phyloP scores from a whole-genome alignment of 2,888 invertebrate genomes.

The Xanthostigma xanthostigma region DNA sequence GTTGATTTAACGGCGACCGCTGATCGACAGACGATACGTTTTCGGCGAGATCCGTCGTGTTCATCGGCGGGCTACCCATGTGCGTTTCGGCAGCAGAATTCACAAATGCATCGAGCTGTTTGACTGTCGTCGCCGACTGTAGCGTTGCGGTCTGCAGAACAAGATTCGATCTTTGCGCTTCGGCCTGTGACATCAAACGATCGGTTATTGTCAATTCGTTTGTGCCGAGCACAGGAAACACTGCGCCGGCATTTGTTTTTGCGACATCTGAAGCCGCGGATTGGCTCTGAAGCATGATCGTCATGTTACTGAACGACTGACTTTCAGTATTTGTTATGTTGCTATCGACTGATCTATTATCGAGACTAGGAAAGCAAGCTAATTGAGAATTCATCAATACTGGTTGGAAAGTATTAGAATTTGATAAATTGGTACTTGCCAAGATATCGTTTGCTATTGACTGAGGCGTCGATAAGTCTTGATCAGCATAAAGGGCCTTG shows the following conservation, averaged over 20 bases:
- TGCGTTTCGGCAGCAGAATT: conserved; percentile 38
- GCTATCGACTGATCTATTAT: too few relatives aligned
- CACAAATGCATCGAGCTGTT: conserved; percentile 41
- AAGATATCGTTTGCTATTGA: conserved; percentile 4
- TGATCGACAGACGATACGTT: neutral
- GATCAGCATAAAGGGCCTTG: neutral
- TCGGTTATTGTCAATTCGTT: conserved; percentile 1
- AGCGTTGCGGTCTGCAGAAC: neutral
- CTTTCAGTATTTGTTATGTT: too few relatives aligned
- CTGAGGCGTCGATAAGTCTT: neutral
- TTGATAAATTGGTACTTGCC: conserved; percentile 4
- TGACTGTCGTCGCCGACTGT: conserved; percentile 20
- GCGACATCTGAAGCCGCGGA: too few relatives aligned
- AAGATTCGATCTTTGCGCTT: neutral
- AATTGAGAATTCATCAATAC: too few relatives aligned
- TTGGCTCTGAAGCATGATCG: too few relatives aligned
- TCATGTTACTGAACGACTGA: too few relatives aligned
- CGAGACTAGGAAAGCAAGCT: too few relatives aligned
- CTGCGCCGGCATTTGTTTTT: neutral
- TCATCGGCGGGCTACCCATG: conserved; percentile 26
- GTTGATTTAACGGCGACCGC: neutral
- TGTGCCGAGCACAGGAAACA: neutral
- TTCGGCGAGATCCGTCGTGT: neutral
- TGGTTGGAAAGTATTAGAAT: conserved; percentile 1
- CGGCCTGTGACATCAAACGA: conserved; percentile 2